These are phyloP conservation scores for Montipora foliosa DNA, from an alignment of 64 coral and sea anemone species.

Conservation along the genomic window DNA sequence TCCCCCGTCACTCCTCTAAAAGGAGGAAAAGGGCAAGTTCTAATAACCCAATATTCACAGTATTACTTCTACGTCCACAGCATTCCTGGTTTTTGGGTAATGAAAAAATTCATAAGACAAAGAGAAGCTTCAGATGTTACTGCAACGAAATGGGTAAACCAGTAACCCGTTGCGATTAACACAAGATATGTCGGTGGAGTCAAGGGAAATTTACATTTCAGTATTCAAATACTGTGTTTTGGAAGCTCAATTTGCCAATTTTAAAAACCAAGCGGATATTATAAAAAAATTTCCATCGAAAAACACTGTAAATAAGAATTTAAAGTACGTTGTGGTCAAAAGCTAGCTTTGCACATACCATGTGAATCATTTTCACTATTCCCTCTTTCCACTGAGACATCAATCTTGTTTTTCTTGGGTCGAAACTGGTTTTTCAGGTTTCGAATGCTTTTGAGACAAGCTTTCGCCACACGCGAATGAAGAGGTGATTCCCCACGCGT, in stretches of 20 bases:
- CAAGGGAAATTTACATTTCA: not conserved
- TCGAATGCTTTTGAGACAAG: constrained; percentile 37
- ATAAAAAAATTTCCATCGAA: not conserved
- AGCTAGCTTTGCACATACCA: not conserved
- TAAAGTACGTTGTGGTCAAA: not conserved
- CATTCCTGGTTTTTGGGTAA: not conserved
- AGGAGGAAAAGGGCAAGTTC: not conserved
- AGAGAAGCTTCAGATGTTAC: not conserved
- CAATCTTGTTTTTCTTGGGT: constrained; percentile 14
- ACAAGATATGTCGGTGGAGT: no score
- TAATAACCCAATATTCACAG: not conserved
- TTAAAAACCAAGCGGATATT: not conserved
- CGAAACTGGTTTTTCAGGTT: constrained; percentile 67
- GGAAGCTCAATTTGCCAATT: not conserved
- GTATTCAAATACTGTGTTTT: not conserved
- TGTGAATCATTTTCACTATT: not conserved
- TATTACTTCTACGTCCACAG: not conserved
- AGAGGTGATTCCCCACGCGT: constrained; percentile 30
- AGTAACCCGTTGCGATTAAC: no score
- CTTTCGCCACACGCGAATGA: constrained; percentile 25
- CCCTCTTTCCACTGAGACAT: constrained; percentile 7
- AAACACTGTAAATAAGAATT: no score
- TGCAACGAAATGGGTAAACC: no score
- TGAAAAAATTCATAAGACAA: not conserved
- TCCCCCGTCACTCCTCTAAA: not conserved